A percentile compares a stretch with the other conserved stretches of the same genome.
These are phyloP conservation scores for Podabrus alpinus DNA, from an alignment of 2,888 invertebrate species.

Conservation along the genomic window DNA sequence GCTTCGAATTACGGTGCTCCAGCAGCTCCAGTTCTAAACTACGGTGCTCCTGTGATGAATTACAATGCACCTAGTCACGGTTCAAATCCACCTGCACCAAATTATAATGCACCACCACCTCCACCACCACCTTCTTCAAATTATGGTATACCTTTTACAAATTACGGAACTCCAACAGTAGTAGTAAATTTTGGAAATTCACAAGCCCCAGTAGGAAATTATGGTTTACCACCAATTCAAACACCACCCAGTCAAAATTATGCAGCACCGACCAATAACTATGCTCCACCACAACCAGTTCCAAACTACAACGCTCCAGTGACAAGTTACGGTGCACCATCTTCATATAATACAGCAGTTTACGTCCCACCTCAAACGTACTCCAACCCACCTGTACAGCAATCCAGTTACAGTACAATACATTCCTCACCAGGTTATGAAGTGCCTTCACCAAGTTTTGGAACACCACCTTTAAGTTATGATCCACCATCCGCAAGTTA, in stretches of 20 bases:
- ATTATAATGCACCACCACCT: constrained; percentile 31
- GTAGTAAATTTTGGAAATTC: neutral
- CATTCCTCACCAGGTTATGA: constrained; percentile 31
- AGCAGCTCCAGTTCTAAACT: constrained; percentile 27
- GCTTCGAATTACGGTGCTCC: constrained; percentile 25
- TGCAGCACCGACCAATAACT: constrained; percentile 27
- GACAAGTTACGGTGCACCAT: constrained; percentile 17
- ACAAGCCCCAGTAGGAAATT: constrained; percentile 21
- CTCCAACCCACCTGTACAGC: neutral
- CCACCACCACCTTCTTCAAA: too few species aligned
- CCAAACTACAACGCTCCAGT: constrained; percentile 25
- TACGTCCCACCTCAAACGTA: neutral
- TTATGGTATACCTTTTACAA: constrained; percentile 26
- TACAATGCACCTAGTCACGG: constrained; percentile 27
- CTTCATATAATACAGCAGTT: neutral
- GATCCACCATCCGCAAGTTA: constrained; percentile 42
- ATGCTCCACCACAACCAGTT: constrained; percentile 12
- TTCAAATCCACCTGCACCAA: constrained; percentile 33
- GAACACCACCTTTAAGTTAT: constrained; percentile 37
- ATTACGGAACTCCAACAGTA: constrained; percentile 4
- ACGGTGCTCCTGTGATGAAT: constrained; percentile 33
- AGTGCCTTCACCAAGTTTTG: constrained; percentile 34
- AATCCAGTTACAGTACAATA: neutral
- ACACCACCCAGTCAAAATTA: constrained; percentile 39
- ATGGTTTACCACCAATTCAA: constrained; percentile 27